phyloP scores from a whole-genome alignment of 2,888 invertebrate genomes.

The Busseola fusca region DNA sequence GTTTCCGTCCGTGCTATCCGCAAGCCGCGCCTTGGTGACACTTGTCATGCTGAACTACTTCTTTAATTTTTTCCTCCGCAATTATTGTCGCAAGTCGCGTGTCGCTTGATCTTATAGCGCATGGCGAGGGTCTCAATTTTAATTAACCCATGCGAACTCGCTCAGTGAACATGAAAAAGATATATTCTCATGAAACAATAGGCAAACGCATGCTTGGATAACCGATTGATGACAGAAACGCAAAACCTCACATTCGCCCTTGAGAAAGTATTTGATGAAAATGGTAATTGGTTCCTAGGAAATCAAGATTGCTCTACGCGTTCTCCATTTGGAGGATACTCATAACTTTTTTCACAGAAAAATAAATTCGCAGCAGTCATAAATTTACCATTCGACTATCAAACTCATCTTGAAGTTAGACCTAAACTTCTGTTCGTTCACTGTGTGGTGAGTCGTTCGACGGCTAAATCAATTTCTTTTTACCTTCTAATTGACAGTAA shows the following conservation, averaged over 20 bases:
- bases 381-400: background rate
- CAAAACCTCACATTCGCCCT: background rate
- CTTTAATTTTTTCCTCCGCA: background rate
- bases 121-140: background rate
- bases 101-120: background rate
- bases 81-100: background rate
- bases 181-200: too few relatives aligned
- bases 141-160: too few relatives aligned
- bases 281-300: background rate
- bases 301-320: background rate
- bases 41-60: background rate
- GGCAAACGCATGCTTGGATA: background rate
- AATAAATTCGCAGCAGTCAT: too few relatives aligned
- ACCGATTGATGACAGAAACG: background rate
- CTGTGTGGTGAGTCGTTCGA: background rate
- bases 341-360: background rate
- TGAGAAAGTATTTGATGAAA: background rate
- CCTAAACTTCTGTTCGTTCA: slow-evolving; percentile 17
- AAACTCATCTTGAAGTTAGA: background rate
- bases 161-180: too few relatives aligned
- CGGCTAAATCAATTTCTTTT: slow-evolving; percentile 56
- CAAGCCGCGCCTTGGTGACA: background rate
- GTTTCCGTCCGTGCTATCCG: too few relatives aligned
- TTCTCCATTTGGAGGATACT: background rate
- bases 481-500: slow-evolving; percentile 56